These are phyloP conservation scores for Lepidonotus clava DNA, from an alignment of 2,888 invertebrate species.

Conservation along the genomic window DNA sequence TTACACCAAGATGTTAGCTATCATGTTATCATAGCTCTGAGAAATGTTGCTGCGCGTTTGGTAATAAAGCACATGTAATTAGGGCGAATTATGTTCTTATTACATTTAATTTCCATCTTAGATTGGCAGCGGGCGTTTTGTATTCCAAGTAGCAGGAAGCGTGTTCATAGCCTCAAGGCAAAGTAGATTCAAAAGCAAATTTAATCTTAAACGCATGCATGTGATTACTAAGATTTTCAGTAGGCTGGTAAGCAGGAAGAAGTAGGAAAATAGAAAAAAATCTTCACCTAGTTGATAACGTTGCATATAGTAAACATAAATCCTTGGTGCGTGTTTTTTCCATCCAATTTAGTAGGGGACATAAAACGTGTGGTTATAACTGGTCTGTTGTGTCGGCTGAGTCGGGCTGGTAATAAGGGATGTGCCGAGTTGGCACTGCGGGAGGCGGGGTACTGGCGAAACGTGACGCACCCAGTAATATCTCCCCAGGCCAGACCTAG, in stretches of 20 bases:
- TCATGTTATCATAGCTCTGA: no score
- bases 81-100: conserved; percentile 30
- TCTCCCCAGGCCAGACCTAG: conserved; percentile 8
- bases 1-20: no score
- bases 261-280: neutral
- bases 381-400: neutral
- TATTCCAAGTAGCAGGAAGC: neutral
- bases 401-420: neutral
- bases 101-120: neutral
- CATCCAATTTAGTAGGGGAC: conserved; percentile 29
- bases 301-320: conserved; percentile 24
- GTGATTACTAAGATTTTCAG: neutral
- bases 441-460: neutral
- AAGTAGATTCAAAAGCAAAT: conserved; percentile 24
- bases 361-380: conserved; percentile 30
- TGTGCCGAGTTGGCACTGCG: neutral
- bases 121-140: neutral
- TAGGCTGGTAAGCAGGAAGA: neutral
- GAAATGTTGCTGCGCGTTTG: no score
- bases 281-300: conserved; percentile 20
- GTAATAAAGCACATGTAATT: neutral
- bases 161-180: conserved; percentile 28
- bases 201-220: conserved; percentile 12
- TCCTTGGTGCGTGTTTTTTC: conserved; percentile 10
- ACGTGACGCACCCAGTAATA: conserved; percentile 23